Evolutionary conservation across 2,797 vertebrate species (phyloP).

Genomic region (Epinephelus awoara): DNA sequence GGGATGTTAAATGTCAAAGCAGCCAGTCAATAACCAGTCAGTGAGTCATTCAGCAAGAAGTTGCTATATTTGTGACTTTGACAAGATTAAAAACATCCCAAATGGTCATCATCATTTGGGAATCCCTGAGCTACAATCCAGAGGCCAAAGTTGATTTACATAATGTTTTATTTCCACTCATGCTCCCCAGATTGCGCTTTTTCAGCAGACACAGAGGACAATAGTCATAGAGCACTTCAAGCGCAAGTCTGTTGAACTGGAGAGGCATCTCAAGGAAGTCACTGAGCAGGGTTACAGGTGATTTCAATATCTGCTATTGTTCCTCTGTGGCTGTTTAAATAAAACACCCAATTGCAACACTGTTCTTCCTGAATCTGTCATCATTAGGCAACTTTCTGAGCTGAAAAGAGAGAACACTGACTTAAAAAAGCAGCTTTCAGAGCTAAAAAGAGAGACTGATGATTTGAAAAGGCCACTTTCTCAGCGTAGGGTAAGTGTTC

Average conservation of each 20-base stretch:
- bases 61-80: neutral
- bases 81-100: conserved; percentile 17
- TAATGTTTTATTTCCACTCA: neutral
- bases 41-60: conserved; percentile 10
- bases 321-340: conserved; percentile 22
- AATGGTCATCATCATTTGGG: neutral
- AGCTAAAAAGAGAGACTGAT: conserved; percentile 85
- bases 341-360: neutral
- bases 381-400: conserved; percentile 86
- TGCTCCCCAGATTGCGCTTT: conserved; percentile 86
- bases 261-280: conserved; percentile 85
- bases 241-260: conserved; percentile 83
- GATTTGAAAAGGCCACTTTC: conserved; percentile 90
- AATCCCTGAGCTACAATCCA: neutral
- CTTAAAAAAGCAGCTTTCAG: conserved; percentile 64
- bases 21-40: conserved; percentile 13
- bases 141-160: neutral
- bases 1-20: conserved; percentile 41
- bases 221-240: conserved; percentile 85
- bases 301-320: conserved; percentile 1
- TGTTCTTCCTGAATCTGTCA: conserved; percentile 37
- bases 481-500: conserved; percentile 86
- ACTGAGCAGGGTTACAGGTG: conserved; percentile 82
- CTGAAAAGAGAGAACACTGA: conserved; percentile 88
- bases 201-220: conserved; percentile 89